Evolutionary conservation across 2,888 invertebrate genomes (phyloP).

Genomic region (Congeria kusceri): DNA sequence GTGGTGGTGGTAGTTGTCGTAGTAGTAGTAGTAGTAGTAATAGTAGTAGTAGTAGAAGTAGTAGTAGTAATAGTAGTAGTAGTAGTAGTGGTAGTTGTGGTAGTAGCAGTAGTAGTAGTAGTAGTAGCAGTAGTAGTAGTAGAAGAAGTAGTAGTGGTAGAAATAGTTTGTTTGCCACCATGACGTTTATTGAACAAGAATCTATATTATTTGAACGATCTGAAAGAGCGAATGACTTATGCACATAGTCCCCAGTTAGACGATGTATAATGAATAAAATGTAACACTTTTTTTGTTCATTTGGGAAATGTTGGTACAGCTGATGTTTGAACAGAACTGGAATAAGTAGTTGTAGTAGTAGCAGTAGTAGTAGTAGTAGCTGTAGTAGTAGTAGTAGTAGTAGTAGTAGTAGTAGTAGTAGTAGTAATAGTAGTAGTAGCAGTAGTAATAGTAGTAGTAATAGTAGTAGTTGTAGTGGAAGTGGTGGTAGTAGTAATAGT

Average conservation of each 20-base stretch:
- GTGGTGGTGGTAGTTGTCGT: too few species aligned
- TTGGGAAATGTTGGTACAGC: too few species aligned
- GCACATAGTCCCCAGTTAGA: too few species aligned
- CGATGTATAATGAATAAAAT: too few species aligned
- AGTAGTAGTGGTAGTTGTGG: too few species aligned
- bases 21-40: background rate
- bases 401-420: conserved; percentile 1
- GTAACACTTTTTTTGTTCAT: too few species aligned
- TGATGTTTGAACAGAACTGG: too few species aligned
- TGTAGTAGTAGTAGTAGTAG: background rate
- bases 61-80: background rate
- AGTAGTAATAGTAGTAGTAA: background rate
- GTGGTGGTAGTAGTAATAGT: background rate
- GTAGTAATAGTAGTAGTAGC: background rate
- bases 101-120: background rate
- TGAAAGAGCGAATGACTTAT: too few species aligned
- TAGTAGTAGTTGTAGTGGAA: background rate
- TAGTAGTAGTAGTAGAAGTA: background rate
- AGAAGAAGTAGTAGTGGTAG: background rate
- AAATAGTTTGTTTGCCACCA: too few species aligned
- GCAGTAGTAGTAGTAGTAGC: background rate
- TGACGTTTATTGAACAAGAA: too few species aligned
- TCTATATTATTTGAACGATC: too few species aligned
- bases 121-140: background rate
- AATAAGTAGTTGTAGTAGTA: background rate